Evolutionary conservation across 2,797 vertebrate species (phyloP), one percentile per base, ranked within the genome.

Genomic region (Sebastes trivittatus): DNA sequence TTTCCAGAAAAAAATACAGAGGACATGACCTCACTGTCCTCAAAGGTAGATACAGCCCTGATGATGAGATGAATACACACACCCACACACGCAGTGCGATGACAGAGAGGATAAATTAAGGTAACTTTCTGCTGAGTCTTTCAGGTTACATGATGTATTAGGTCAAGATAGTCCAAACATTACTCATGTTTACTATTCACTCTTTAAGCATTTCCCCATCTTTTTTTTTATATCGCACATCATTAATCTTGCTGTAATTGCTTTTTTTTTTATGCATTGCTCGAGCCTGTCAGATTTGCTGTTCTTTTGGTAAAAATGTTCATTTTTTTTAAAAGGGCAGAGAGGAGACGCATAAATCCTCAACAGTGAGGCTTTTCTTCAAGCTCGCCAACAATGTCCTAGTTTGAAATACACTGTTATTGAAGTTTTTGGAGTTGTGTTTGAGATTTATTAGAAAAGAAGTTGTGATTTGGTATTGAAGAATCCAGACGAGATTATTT

Each of bases 81-180:
- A 42, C 58, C 27, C 29, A 55, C 32, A 49, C 23, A 72, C 23
- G 52, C 18, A 25, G 14, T 54, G 5, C 32, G 52, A 69, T 67
- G 65, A 76, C 75, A 69, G 58, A 34, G 52, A 49, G 36, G 69
- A 78, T 72, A 14, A 14, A 79, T 70, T 64, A 32, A 69, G 52
- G 29, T 20, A 14, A 36, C 7, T 62, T 78, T 75, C 52, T 23
- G 34, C 58, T 13, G 67, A 82, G 70, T 73, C 56, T 34, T 72
- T 80, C 42, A 68, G 30, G 56, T 70, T 55, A 18, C 38, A 22
- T 77, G 80, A 83, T 83, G 54, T 46, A 75, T 74, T 29, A 60
- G 74, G 68, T 79, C 23, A 56, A 30, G 13, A 4, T 38, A 66
- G 82, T 77, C 6, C 54, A 58, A 55, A 61, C 74, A 72, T 86